phyloP scores from a whole-genome alignment of 2,797 vertebrate species.

The Lerista edwardsae region DNA sequence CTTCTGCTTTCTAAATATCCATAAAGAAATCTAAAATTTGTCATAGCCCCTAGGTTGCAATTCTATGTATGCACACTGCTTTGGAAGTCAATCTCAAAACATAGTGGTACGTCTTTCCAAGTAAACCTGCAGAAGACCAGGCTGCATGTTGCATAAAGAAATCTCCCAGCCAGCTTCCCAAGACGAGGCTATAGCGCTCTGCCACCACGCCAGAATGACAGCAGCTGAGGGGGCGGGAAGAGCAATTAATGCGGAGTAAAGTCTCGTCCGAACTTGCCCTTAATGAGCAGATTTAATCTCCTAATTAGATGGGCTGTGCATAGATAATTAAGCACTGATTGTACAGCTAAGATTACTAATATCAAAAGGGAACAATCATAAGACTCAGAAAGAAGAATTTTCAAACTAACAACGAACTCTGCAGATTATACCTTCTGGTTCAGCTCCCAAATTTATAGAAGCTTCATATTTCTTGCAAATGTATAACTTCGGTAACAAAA shows the following conservation, averaged over 20 bases:
- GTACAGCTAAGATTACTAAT: conserved; percentile 17
- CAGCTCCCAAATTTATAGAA: conserved; percentile 13
- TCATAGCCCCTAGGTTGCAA: too few species aligned
- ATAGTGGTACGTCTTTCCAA: background rate
- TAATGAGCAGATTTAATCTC: conserved; percentile 34
- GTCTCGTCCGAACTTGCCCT: conserved; percentile 11
- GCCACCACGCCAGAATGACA: background rate
- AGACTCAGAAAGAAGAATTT: conserved; percentile 4
- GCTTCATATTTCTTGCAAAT: background rate
- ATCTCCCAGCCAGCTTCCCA: background rate
- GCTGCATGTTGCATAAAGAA: background rate
- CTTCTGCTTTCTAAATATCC: background rate
- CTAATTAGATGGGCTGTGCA: conserved; percentile 13
- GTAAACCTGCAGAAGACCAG: background rate
- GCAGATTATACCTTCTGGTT: conserved; percentile 13
- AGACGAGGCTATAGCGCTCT: conserved; percentile 5
- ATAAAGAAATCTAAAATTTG: background rate
- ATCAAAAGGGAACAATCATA: conserved; percentile 7
- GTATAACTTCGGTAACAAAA: background rate
- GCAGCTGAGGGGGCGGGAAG: background rate
- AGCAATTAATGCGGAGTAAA: conserved; percentile 3
- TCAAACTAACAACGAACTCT: conserved; percentile 15
- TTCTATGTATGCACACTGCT: background rate
- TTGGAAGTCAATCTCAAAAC: background rate
- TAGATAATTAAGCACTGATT: conserved; percentile 32